A percentile compares a stretch with the other conserved stretches of the same genome.
Evolutionary conservation across 2,113 vertebrate genomes (phyloP).

Genomic region (Dermatemys mawii): DNA sequence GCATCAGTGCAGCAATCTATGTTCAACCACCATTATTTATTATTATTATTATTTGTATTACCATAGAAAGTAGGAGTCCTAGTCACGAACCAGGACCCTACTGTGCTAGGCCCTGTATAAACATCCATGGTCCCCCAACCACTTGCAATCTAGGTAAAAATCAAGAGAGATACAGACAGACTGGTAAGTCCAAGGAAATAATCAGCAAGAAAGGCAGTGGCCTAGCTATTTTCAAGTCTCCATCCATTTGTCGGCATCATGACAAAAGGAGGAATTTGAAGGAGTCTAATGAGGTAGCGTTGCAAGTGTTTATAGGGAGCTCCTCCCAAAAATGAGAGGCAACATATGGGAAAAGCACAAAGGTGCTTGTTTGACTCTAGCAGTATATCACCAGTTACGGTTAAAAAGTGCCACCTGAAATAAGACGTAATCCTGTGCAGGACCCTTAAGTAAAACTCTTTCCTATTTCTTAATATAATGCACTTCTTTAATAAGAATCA

Average conservation of each 20-base stretch:
- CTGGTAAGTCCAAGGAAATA: not conserved
- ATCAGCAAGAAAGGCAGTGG: fast-evolving
- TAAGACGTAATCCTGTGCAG: not conserved
- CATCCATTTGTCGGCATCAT: not conserved
- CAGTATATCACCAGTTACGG: not conserved
- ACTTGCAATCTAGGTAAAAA: not conserved
- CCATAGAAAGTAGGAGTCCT: not conserved
- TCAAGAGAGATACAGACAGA: not conserved
- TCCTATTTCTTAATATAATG: not conserved
- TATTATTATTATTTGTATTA: not conserved
- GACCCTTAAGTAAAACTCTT: not conserved
- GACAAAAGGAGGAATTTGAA: not conserved
- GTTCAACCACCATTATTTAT: not conserved
- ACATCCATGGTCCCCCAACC: not conserved
- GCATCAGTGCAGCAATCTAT: not conserved
- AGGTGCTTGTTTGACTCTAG: not conserved
- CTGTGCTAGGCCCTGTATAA: not conserved
- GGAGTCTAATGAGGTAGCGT: not conserved
- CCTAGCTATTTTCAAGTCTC: not conserved
- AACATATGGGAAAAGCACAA: not conserved
- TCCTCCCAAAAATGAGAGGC: not conserved
- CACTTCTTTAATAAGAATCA: too few relatives aligned
- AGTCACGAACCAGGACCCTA: not conserved
- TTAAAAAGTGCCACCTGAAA: not conserved
- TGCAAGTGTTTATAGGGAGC: not conserved